Evolutionary conservation across 2,113 vertebrate genomes (phyloP), one percentile per base, ranked within the genome.

Genomic region (Serilophus lunatus): DNA sequence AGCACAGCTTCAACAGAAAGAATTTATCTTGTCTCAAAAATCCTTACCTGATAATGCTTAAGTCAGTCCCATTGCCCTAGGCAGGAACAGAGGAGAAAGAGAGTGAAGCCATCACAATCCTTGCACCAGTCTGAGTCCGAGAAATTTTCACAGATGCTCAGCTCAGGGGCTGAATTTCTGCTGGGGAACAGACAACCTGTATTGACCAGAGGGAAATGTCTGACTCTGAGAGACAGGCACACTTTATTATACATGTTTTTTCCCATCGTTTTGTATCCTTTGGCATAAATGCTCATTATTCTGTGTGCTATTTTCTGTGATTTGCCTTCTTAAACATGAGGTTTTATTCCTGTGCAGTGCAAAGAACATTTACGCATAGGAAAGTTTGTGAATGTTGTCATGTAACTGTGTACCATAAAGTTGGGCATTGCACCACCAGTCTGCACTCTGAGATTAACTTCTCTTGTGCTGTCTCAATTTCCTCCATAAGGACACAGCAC

Each of bases 401-500:
- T 35, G 64, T 70, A 89, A 71, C 89, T 28, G 59, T 51, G 77
- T 71, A 45, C 38, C 0, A 0, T 35, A 44, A 66, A 71, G 35
- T 35, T 81, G 74, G 44, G 60, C 60, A 59, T 31, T 59, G 35
- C 12, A 23, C 38, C 66, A 51, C 10, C 64, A 75, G 56, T 31
- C 36, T 91, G 33, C 16, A 19, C 64, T 81, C 60, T 59, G 45
- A 83, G 47, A 75, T 47, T 83, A 78, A 65, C 63, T 90, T 93
- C 50, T 80, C n/a, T 50, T 44, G 29, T 57, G 29, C 45, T 86
- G 35, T 72, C 54, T 70, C 75, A 72, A 53, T 83, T 80, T 57
- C 20, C 54, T 76, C 36, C 0, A 0, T 33, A 11, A 90, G 53
- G 71, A 60, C 36, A 51, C 0, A 6, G 29, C 3, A 3, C 1